Base-by-base conservation (phyloP, 2,888 invertebrate species). In the Oxytorus armatus region DNA sequence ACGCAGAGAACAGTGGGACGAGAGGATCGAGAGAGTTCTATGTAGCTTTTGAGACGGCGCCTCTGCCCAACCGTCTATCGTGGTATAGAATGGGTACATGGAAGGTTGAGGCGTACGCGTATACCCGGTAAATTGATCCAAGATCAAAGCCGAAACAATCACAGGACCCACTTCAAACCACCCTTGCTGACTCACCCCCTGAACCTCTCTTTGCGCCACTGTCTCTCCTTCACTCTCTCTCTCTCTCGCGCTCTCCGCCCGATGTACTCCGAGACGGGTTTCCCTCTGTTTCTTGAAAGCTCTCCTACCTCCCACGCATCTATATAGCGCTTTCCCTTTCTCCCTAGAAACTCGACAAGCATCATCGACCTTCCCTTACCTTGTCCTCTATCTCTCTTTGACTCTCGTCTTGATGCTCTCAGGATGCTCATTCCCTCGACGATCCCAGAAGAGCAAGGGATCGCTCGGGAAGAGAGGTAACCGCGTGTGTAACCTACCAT, bases 71-170 rank as follows among this genome's bases (percentile, higher is more conserved):
- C 57, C 51, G 21, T 53, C 65, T 39, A 53, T 8, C n/a, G n/a
- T 29, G n/a, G 53, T 14, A 29, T 16, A 25, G 76, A 53, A 73
- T 61, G 57, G 86, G 86, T n/a, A 85, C 82, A 84, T 79, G 82
- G 82, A 85, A 87, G 87, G 86, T 86, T 82, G 84, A 83, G 82
- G 87, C 84, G 84, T 86, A 84, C 88, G 88, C 89, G 88, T 89
- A 89, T 87, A 89, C 89, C 89, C 88, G 88, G 91, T 90, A 91
- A 92, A 92, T 92, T 92, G 91, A 91, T 91, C 91, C 91, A 88
- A 91, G 91, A 91, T 92, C 91, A 92, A 92, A 91, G 91, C 90
- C 89, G 89, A 91, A 91, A 91, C 91, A 92, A 91, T 92, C 91
- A 90, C 91, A 89, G 91, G 88, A 89, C 88, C 88, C 88, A 87